These are phyloP conservation scores for Microtus ochrogaster DNA, from an alignment of 2,113 vertebrate genomes.

Conservation along the genomic window DNA sequence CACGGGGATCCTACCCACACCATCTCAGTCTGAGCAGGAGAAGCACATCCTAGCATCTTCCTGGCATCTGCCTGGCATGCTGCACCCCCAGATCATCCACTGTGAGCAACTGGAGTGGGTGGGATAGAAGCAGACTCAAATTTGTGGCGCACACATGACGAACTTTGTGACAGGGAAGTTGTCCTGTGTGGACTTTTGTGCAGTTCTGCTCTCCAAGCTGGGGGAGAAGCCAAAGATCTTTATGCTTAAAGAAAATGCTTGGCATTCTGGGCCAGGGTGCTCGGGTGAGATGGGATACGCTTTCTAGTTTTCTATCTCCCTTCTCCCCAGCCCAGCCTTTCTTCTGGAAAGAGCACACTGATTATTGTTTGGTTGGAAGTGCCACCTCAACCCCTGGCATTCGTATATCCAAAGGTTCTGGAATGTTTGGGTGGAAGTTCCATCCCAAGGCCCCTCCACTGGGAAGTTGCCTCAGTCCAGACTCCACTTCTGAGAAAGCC, in stretches of 20 bases:
- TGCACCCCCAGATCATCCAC: neutral
- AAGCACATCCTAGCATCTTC: neutral
- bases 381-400: no score
- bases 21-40: neutral
- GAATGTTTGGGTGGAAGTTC: no score
- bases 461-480: no score
- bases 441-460: no score
- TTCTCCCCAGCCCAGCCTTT: neutral
- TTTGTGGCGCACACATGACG: neutral
- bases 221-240: neutral
- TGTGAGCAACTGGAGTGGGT: fast-evolving
- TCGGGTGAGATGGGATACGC: neutral
- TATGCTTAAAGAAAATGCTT: neutral
- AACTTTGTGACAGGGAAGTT: neutral
- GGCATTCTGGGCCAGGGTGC: neutral
- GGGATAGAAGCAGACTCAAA: neutral
- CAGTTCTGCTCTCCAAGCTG: neutral
- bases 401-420: no score
- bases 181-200: neutral
- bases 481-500: no score
- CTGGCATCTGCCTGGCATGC: neutral
- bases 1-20: neutral
- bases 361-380: no score
- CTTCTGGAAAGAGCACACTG: neutral
- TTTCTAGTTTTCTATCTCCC: neutral